Base-by-base conservation (phyloP, 2,888 invertebrate species). In the Temnothorax rugatulus region DNA sequence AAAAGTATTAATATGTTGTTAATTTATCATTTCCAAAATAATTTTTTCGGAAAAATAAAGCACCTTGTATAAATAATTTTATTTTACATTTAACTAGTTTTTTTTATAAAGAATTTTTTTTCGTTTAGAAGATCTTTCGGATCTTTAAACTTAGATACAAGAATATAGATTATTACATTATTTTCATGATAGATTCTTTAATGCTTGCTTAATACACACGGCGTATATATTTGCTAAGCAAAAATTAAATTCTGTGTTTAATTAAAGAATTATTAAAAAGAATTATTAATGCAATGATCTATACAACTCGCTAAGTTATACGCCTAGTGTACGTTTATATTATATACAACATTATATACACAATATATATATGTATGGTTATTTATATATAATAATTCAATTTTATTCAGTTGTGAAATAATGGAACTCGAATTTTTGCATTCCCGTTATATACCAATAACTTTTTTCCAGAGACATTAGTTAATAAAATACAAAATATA, bases 401-500 rank as follows among this genome's bases (percentile, higher is more conserved):
- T 4, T 73, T 57, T 18, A 57, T 21, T 4, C 15, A 52, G 34
- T n/a, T 34, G 8, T 4, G 3, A 54, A 73, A 41, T 73, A 59
- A 73, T 57, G 25, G 0, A 54, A 54, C 15, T 68, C 9, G 4
- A 69, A 69, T 4, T 2, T 29, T 29, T 68, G 44, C 3, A 1
- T 15, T 44, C 4, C 4, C 9, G 18, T 18, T 61, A 29, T 9
- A 18, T 8, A 8, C 4, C 0, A n/a, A 44, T 52, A 15, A 3
- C 21, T 66, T 11, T 25, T 38, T 21, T 38, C 15, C 9, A 54
- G 18, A 25, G 8, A 15, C 5, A 44, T 44, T 18, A 18, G 21
- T 38, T 41, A 44, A 66, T 44, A 25, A 64, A 66, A 25, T 47
- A 25, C 18, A 25, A 47, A 68, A 68, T 47, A 15, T 50, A 68